Base-by-base conservation (phyloP, 92 coral and sea anemone genomes). In the Palythoa grandiflora region DNA sequence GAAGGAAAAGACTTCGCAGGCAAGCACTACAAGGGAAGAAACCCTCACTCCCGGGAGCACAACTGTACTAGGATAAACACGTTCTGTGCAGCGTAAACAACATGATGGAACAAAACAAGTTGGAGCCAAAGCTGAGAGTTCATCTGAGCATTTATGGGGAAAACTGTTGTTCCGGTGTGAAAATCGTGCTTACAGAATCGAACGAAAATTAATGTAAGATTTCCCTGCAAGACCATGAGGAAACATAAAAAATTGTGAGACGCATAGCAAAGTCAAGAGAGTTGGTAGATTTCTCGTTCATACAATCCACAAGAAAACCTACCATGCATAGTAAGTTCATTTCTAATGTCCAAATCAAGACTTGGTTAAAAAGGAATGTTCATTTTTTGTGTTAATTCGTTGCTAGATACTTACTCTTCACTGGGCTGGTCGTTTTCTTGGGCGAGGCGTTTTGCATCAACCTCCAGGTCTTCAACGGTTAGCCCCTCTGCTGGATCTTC, bases 401-500 rank as follows among this genome's bases (percentile, higher is more conserved):
- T 17, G 1, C 21, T 52, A 9, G 7, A 12, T 1, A 36, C 93
- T 88, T 84, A 91, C 91, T 87, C 83, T 16, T 79, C 83, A 12
- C 77, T 88, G 39, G 51, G 51, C 61, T 51, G 5, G 40, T 20
- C 70, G 71, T n/a, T 61, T 38, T 71, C 81, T 10, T 19, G 20
- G 21, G 84, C 91, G n/a, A 57, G 60, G n/a, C 11, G 9, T 13
- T 53, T 50, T 44, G 83, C 77, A 53, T 93, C 94, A 3, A 52
- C 73, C 17, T 61, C 59, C 65, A 97, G 71, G 36, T 95, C 97
- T 50, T 92, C 89, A 57, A 88, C 88, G 5, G 90, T 80, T 40
- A 97, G 38, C 16, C 90, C 93, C 40, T 94, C 94, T 9, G 80
- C 61, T 51, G 88, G 87, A 47, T 95, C 92, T 36, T 92, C 94